These are phyloP conservation scores for Geotrupes spiniger DNA, from an alignment of 2,888 invertebrate genomes.

Conservation along the genomic window DNA sequence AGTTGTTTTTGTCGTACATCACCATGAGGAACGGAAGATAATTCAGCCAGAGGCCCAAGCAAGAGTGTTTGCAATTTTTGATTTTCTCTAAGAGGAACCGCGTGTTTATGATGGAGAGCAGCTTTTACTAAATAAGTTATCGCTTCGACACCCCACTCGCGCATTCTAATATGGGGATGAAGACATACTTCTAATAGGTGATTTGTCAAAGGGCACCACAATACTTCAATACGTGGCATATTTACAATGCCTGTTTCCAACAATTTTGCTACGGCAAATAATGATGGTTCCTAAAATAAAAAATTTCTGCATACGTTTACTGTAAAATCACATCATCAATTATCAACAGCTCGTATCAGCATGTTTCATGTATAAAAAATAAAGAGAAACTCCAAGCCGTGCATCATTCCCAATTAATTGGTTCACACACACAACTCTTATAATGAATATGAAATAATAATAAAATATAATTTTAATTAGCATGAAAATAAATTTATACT, in stretches of 20 bases:
- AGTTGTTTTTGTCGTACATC: slow-evolving; percentile 94
- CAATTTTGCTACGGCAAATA: slow-evolving; percentile 97
- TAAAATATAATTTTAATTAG: too few species aligned
- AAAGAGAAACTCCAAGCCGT: slow-evolving; percentile 2
- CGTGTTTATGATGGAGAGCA: slow-evolving; percentile 83
- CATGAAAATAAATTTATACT: too few species aligned
- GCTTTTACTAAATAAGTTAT: slow-evolving; percentile 91
- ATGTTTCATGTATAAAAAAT: too few species aligned
- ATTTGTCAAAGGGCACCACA: slow-evolving; percentile 93
- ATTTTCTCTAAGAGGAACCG: slow-evolving; percentile 77
- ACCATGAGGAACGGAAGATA: slow-evolving; percentile 85
- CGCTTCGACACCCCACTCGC: slow-evolving; percentile 98
- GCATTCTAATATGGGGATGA: slow-evolving; percentile 91
- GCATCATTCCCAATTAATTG: too few species aligned
- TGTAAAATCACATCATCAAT: too few species aligned
- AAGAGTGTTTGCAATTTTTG: slow-evolving; percentile 85
- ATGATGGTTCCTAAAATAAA: slow-evolving; percentile 77
- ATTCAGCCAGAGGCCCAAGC: slow-evolving; percentile 85
- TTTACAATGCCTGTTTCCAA: slow-evolving; percentile 96
- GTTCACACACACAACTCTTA: too few species aligned
- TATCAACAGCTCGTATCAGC: too few species aligned
- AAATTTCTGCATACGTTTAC: too few species aligned
- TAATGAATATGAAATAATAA: too few species aligned
- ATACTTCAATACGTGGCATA: slow-evolving; percentile 86
- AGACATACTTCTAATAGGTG: slow-evolving; percentile 96